Base-by-base conservation (phyloP, 2,113 vertebrate species). In the Penelope pileata region DNA sequence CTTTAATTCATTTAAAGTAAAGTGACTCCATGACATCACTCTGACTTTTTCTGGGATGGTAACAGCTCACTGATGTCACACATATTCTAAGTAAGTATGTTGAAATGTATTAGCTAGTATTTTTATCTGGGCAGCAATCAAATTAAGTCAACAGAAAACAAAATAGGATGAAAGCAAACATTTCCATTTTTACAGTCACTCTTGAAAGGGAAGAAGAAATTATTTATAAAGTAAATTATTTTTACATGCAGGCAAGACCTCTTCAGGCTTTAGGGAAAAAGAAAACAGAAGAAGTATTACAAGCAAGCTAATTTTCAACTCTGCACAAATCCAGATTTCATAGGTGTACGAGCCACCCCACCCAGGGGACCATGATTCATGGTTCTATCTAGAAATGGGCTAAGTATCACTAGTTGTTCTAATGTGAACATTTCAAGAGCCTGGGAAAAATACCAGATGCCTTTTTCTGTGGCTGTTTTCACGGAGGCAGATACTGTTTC, bases 61-160 rank as follows among this genome's bases (percentile, higher is more conserved):
- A 63, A 10, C 66, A 82, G 86, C 51, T 12, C 38, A 89, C 70
- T 96, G 94, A 95, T 90, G 93, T 95, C 92, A 97, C 81, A 45
- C 40, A 7, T 13, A 1, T 6, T 22, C 56, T 17, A 6, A 84
- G 91, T 45, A 87, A 93, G 89, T 54, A 58, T 62, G 84, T 66
- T 84, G 68, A 87, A 95, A 54, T 32, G 42, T 15, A 94, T 86
- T 56, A 92, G 73, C 76, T 78, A 74, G 40, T 82, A 68, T 88
- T 94, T 95, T 87, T 76, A 93, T 83, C 86, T 68, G 77, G 83
- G 27, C 85, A 90, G 85, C 76, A 38, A 68, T 88, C 53, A 43
- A 66, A 78, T 50, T n/a, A 78, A 95, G 80, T 56, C 88, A 81
- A 56, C 53, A 94, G 60, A 56, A 91, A 91, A 78, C 72, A 86